Base-by-base conservation (phyloP, 1,140 invertebrate species). In the Brachionus manjavacas region DNA sequence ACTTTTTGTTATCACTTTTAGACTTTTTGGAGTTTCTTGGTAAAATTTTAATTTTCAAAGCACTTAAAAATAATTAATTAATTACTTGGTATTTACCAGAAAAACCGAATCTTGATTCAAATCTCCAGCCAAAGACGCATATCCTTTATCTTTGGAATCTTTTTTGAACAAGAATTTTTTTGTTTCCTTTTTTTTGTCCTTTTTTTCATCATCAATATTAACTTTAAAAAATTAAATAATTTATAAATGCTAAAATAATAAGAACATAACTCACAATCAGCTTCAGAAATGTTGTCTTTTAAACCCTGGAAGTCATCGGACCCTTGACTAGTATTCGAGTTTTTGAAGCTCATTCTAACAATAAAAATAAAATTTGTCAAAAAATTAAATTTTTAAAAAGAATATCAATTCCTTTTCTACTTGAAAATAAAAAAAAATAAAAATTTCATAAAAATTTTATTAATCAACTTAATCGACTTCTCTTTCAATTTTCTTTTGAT, bases 161-260 rank as follows among this genome's bases (percentile, higher is more conserved):
- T 64, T 81, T 81, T 81, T 81, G 28, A 81, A 81, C n/a, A 81
- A 35, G n/a, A 81, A 81, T 64, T 81, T 81, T 64, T 81, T 81
- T 11, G 79, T 64, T 8, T 81, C 79, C 43, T 81, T 81, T 46
- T 81, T 81, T 39, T 68, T 81, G 35, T 64, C 49, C 14, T 64
- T 60, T 64, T 43, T 60, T 35, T 81, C 64, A 11, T 64, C 79
- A 28, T 81, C 79, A 49, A 76, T n/a, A 64, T 43, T 64, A 35
- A 68, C 79, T 81, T 43, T 20, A 60, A 14, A 81, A 12, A 25
- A 81, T n/a, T 35, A 60, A 35, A 35, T 1, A 28, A 70, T 35
- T 70, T n/a, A 23, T 70, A 35, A n/a, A 0, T 23, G 12, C 11
- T 1, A 66, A 28, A 39, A n/a, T 31, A 25, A 49, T 23, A 46